Conservation (phyloP, 2,113 vertebrate species). For the Muscicapa adusta region DNA sequence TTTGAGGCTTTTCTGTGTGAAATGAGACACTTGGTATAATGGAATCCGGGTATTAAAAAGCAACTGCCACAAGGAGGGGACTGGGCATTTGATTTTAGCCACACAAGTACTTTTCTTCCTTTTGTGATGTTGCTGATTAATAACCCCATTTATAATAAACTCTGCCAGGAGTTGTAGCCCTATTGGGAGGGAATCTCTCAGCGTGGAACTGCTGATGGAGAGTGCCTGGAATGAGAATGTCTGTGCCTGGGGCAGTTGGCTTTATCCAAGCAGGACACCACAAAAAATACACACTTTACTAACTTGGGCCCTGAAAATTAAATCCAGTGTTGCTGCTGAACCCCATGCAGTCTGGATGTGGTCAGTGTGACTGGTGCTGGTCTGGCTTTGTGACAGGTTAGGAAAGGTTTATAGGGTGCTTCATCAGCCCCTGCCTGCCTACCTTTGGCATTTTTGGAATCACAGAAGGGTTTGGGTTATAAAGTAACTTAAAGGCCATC, state of each 20-base stretch:
- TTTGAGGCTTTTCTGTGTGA: not conserved
- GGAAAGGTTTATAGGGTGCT: not conserved
- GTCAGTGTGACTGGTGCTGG: not conserved
- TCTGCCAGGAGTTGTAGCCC: rapidly evolving
- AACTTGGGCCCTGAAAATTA: not conserved
- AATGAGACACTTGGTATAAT: not conserved
- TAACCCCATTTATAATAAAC: rapidly evolving
- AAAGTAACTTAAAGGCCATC: no score
- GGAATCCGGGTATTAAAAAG: not conserved
- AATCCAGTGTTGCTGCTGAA: rapidly evolving
- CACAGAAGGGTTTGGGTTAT: not conserved
- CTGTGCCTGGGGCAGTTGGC: not conserved
- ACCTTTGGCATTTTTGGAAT: not conserved
- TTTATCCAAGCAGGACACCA: not conserved
- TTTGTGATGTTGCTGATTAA: not conserved
- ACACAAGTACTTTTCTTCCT: not conserved
- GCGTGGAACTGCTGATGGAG: not conserved
- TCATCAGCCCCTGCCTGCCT: rapidly evolving
- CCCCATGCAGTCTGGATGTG: not conserved
- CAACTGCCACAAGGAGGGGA: not conserved
- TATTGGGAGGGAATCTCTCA: not conserved
- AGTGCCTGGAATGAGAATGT: no score
- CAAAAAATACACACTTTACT: not conserved
- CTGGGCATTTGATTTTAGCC: not conserved
- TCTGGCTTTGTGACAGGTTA: not conserved